Percentiles rank a stretch among this genome's conserved stretches.
phyloP scores from a whole-genome alignment of 1,140 invertebrate species.

The Saccostrea glomerata region DNA sequence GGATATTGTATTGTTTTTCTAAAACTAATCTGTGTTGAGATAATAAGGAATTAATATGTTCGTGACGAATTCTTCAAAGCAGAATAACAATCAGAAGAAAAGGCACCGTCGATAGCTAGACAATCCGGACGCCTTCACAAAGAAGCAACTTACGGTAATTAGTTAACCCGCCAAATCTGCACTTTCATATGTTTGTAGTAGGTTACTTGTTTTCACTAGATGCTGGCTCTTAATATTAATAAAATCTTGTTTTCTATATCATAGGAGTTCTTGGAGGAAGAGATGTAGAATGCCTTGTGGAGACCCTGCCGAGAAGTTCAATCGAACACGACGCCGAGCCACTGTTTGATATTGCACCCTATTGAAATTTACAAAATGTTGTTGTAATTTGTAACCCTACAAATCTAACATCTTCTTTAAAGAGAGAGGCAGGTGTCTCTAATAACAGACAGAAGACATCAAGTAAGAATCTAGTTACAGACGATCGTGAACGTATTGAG shows the following conservation, averaged over 20 bases:
- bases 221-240: background rate
- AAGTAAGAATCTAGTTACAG: background rate
- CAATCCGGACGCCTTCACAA: background rate
- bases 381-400: constrained; percentile 7
- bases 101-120: no score
- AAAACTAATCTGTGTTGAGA: no score
- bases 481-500: background rate
- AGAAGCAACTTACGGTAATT: background rate
- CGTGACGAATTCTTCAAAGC: no score
- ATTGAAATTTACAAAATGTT: constrained; percentile 4
- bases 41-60: no score
- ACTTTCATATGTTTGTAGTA: background rate
- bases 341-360: background rate
- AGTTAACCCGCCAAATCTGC: background rate
- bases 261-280: background rate
- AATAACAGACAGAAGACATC: background rate
- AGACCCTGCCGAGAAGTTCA: background rate
- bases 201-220: background rate
- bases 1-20: no score
- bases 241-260: background rate
- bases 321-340: background rate
- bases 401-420: constrained; percentile 5
- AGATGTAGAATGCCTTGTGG: background rate
- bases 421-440: background rate
- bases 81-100: no score